Percentiles rank a stretch among this genome's conserved stretches.
Evolutionary conservation across 2,113 vertebrate genomes (phyloP).

Genomic region (Catharus bicknelli): DNA sequence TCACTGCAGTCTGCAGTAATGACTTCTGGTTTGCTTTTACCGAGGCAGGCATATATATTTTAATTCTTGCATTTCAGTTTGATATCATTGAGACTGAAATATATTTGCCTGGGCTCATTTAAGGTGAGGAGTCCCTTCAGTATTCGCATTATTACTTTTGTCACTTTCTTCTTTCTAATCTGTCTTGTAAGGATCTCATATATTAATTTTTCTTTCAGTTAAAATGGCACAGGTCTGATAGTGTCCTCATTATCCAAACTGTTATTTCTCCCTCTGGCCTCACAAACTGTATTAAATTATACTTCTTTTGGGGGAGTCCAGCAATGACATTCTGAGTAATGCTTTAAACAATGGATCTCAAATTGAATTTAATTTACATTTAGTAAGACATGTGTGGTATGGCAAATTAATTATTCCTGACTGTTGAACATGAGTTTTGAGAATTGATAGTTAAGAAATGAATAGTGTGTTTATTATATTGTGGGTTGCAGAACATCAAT

Average conservation of each 20-base stretch:
- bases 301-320: constrained; percentile 27
- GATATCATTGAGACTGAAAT: not conserved
- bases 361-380: constrained; percentile 60
- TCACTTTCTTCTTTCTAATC: constrained; percentile 11
- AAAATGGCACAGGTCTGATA: constrained; percentile 35
- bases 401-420: constrained; percentile 46
- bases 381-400: constrained; percentile 36
- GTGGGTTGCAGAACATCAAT: not conserved
- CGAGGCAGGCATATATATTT: not conserved
- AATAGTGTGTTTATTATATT: constrained; percentile 6
- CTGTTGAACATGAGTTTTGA: not conserved
- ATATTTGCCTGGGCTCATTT: not conserved
- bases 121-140: constrained; percentile 2
- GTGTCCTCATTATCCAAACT: constrained; percentile 22
- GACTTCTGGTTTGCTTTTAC: not conserved
- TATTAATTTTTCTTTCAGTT: constrained; percentile 50
- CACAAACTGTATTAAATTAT: constrained; percentile 35
- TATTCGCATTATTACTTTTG: constrained; percentile 1
- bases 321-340: constrained; percentile 26
- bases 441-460: constrained; percentile 28
- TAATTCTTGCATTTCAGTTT: not conserved
- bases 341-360: constrained; percentile 17
- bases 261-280: constrained; percentile 62
- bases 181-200: not conserved
- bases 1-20: not conserved